A percentile compares a stretch with the other conserved stretches of the same genome.
These are phyloP conservation scores for Buathra laborator DNA, from an alignment of 2,888 invertebrate species.

Conservation along the genomic window DNA sequence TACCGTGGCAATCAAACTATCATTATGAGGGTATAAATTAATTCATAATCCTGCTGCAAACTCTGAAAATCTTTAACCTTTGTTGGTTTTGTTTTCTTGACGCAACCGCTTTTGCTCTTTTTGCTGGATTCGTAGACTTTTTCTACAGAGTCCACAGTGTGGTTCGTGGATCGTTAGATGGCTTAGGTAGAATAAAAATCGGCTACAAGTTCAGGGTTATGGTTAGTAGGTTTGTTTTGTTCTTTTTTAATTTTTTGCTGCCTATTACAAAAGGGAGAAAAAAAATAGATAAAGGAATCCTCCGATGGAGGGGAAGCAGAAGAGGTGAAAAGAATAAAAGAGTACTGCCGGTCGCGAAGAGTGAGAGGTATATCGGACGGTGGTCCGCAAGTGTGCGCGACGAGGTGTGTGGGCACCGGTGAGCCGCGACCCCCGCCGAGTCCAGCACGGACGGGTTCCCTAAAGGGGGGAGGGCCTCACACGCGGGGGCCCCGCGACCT, in stretches of 20 bases:
- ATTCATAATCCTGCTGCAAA: too few species aligned
- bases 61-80: too few species aligned
- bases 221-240: too few species aligned
- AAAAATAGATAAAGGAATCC: slow-evolving; percentile 1
- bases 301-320: slow-evolving; percentile 18
- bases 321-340: slow-evolving; percentile 31
- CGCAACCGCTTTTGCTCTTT: slow-evolving; percentile 16
- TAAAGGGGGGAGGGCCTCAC: slow-evolving; percentile 59
- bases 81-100: too few species aligned
- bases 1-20: not conserved
- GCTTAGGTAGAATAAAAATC: too few species aligned
- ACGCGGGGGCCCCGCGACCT: slow-evolving; percentile 73
- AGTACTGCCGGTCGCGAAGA: slow-evolving; percentile 34
- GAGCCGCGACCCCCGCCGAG: slow-evolving; percentile 68
- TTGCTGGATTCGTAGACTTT: too few species aligned
- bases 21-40: not conserved
- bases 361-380: slow-evolving; percentile 59
- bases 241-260: not conserved
- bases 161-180: too few species aligned
- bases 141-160: too few species aligned
- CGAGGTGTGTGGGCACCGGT: slow-evolving; percentile 73
- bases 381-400: slow-evolving; percentile 68
- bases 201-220: too few species aligned
- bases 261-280: slow-evolving; percentile 27
- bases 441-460: slow-evolving; percentile 52